A percentile compares a stretch with the other conserved stretches of the same genome.
These are phyloP conservation scores for Adoxophyes honmai DNA, from an alignment of 1,140 invertebrate genomes.

Conservation along the genomic window DNA sequence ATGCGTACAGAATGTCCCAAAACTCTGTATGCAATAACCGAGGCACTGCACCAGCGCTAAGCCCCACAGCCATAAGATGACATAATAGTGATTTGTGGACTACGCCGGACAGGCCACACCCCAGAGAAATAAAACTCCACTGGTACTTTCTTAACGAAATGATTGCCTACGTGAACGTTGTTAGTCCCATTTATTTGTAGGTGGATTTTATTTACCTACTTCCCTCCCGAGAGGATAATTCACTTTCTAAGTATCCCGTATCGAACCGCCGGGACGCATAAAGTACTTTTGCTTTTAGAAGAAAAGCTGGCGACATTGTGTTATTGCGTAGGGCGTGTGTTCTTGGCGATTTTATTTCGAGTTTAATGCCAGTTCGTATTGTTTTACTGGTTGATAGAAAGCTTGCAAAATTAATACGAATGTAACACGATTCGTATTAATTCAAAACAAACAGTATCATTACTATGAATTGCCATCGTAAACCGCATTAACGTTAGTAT, in stretches of 20 bases:
- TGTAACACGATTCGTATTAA: too few species aligned
- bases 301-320: constrained; percentile 14
- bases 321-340: not conserved
- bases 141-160: constrained; percentile 67
- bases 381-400: not conserved
- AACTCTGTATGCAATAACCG: not conserved
- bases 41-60: constrained; percentile 7
- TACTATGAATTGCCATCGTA: not conserved
- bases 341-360: constrained; percentile 4
- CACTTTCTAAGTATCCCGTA: constrained; percentile 64
- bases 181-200: constrained; percentile 62
- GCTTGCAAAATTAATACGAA: too few species aligned
- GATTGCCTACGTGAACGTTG: constrained; percentile 65
- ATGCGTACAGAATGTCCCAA: too few species aligned
- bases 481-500: too few species aligned
- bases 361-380: not conserved
- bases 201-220: constrained; percentile 55
- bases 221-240: constrained; percentile 61
- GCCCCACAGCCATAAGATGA: constrained; percentile 34
- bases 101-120: constrained; percentile 39
- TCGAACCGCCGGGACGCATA: constrained; percentile 59
- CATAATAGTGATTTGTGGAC: constrained; percentile 51
- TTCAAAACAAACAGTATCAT: too few species aligned
- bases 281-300: constrained; percentile 40
- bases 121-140: constrained; percentile 58